Evolutionary conservation across 1,140 invertebrate species (phyloP), one percentile per base, ranked within the genome.

Genomic region (Phymorhynchus buccinoides): DNA sequence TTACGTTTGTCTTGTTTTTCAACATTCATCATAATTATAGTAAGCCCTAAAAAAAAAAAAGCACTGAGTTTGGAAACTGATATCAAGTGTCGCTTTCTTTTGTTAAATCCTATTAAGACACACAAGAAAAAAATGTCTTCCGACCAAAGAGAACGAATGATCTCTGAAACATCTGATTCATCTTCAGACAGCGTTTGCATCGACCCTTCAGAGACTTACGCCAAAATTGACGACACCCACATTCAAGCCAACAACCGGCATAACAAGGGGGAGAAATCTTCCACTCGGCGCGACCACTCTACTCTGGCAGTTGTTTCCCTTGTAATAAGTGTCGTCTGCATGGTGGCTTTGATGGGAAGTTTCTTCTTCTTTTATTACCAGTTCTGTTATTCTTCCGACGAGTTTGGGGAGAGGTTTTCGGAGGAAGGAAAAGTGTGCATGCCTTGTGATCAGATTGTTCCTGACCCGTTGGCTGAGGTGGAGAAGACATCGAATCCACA

Each of bases 311-410:
- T 82, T 1, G 22, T 39, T 37, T 66, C 80, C 52, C 62, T 82
- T 66, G 14, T 32, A 35, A 3, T 73, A 35, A 73, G 37, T 39
- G 56, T 82, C 80, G 80, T 82, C 80, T 82, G 80, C 80, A 16
- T 81, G n/a, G 7, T 62, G 3, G 18, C 27, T 6, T 12, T 82
- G 18, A 0, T 35, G 7, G 27, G 27, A 0, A 16, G 9, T 30
- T 3, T 4, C 27, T 1, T 22, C 6, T 30, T 62, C 16, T 41
- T 52, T 9, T n/a, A n/a, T n/a, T n/a, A 9, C 32, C 14, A 7
- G 27, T 52, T 32, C 7, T 22, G 48, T 18, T 75, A 27, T 27
- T 9, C 6, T 30, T 16, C 22, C 42, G n/a, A 27, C 16, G 27
- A 6, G 9, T 3, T 7, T 32, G 9, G 0, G 16, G 27, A 6